A percentile compares a stretch with the other conserved stretches of the same genome.
phyloP scores from a whole-genome alignment of 2,797 vertebrate species.

The Coranthus polyacanthus region DNA sequence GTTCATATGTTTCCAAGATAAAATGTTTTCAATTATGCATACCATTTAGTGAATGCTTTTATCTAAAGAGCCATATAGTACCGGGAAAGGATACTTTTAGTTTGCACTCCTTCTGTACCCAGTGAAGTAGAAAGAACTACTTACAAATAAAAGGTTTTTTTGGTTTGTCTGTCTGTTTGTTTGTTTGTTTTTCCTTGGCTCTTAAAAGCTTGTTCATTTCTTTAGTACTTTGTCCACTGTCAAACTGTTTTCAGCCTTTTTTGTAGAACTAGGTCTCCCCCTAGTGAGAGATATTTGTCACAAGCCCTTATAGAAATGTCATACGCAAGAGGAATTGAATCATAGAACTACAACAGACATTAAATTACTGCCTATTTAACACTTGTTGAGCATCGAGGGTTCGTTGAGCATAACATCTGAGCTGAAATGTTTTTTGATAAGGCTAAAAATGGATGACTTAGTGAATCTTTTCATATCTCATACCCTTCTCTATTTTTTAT shows the following conservation, averaged over 20 bases:
- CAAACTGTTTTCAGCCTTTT: not conserved
- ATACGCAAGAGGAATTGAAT: not conserved
- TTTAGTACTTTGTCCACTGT: constrained; percentile 13
- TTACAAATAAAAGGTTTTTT: constrained; percentile 59
- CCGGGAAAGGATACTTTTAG: constrained; percentile 56
- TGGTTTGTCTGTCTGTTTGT: constrained; percentile 43
- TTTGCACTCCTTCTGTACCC: constrained; percentile 27
- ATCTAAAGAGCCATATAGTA: constrained; percentile 56
- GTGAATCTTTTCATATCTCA: not conserved
- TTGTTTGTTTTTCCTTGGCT: constrained; percentile 30
- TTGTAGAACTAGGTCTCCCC: constrained; percentile 64
- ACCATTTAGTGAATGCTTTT: constrained; percentile 70
- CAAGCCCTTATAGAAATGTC: not conserved
- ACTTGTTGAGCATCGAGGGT: no score
- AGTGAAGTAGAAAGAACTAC: constrained; percentile 54
- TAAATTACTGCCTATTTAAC: not conserved
- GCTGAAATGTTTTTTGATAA: no score
- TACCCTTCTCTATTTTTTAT: not conserved
- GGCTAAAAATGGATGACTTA: no score
- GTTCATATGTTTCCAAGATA: constrained; percentile 55
- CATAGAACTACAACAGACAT: not conserved
- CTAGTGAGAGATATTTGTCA: constrained; percentile 64
- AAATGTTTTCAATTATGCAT: constrained; percentile 75
- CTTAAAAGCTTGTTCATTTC: constrained; percentile 26
- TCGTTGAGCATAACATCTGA: no score